Evolutionary conservation across 1,140 invertebrate species (phyloP), one percentile per base, ranked within the genome.

Genomic region (Zaprionus tsacasi): DNA sequence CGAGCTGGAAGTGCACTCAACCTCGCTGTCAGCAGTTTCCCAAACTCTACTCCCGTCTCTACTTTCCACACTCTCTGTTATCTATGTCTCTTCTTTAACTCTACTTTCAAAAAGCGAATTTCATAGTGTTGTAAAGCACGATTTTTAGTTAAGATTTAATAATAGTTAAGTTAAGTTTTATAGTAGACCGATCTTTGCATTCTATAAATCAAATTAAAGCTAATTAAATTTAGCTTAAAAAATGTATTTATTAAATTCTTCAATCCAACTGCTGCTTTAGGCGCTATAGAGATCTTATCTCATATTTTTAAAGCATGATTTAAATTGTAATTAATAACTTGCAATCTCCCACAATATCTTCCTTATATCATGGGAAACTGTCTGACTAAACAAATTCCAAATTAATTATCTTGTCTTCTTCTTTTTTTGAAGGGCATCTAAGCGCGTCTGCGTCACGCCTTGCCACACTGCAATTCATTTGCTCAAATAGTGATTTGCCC

Each of bases 401-500:
- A 36, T 50, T 50, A 58, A 58, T 66, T 58, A 66, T 40, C 40
- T 21, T 2, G 27, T 30, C 3, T 43, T 13, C 1, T 10, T 33
- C 3, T 6, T 55, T 40, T 11, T 30, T 27, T 43, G 30, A 66
- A 66, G 61, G 54, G 69, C 63, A 71, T 66, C 61, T 58, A 56
- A 66, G 33, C 35, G 21, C 21, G 21, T 21, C 21, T 36, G 50
- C 61, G 54, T 66, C 40, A 65, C 69, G 61, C 69, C 48, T 40
- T 33, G 69, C 27, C 56, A 17, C 30, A 55, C 54, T 66, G 69
- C 33, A 66, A 58, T 66, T 66, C 69, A 66, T 38, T 43, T 58
- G 30, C 50, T 52, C 54, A 59, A 66, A n/a, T n/a, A n/a, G 61
- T 59, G 63, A 58, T 72, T 65, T 65, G 6, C 60, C 35, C 38